Percentiles rank a stretch among this genome's conserved stretches.
phyloP scores from a whole-genome alignment of 2,888 invertebrate species.

The Oscheius sp. region DNA sequence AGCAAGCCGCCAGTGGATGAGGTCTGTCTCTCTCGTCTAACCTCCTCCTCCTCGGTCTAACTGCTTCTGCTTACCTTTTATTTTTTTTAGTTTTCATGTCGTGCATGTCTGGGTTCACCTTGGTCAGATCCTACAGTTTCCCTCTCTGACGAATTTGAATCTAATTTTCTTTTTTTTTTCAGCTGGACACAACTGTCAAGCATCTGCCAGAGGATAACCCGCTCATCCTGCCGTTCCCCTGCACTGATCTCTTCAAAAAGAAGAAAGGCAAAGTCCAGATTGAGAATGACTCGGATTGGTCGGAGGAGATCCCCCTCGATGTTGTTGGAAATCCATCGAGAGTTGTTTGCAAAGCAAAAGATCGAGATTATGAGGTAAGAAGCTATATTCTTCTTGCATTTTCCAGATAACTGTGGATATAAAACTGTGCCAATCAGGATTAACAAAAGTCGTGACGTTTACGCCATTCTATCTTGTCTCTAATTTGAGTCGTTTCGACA shows the following conservation, averaged over 20 bases:
- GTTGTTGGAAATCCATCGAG: conserved; percentile 96
- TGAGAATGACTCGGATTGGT: conserved; percentile 84
- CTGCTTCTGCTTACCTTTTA: neutral
- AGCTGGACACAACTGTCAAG: conserved; percentile 70
- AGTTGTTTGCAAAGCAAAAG: conserved; percentile 78
- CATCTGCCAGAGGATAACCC: conserved; percentile 86
- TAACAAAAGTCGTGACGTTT: conserved; percentile 94
- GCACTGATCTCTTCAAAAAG: conserved; percentile 90
- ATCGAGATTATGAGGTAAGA: conserved; percentile 60
- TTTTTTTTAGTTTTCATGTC: neutral
- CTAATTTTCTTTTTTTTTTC: too few relatives aligned
- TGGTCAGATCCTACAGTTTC: neutral
- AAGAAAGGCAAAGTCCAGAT: conserved; percentile 85
- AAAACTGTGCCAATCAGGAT: conserved; percentile 85
- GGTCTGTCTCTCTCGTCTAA: conserved; percentile 9
- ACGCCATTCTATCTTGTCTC: conserved; percentile 90
- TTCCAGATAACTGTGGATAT: conserved; percentile 91
- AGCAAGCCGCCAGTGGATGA: too few relatives aligned
- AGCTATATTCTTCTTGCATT: neutral
- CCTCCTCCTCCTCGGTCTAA: conserved; percentile 17
- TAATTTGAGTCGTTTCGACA: conserved; percentile 75
- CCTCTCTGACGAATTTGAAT: too few relatives aligned
- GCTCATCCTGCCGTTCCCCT: conserved; percentile 89
- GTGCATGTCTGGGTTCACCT: conserved; percentile 13
- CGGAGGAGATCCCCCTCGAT: conserved; percentile 92